Evolutionary conservation across 2,797 vertebrate genomes (phyloP), one percentile per base, ranked within the genome.

Genomic region (Poecile montanus): DNA sequence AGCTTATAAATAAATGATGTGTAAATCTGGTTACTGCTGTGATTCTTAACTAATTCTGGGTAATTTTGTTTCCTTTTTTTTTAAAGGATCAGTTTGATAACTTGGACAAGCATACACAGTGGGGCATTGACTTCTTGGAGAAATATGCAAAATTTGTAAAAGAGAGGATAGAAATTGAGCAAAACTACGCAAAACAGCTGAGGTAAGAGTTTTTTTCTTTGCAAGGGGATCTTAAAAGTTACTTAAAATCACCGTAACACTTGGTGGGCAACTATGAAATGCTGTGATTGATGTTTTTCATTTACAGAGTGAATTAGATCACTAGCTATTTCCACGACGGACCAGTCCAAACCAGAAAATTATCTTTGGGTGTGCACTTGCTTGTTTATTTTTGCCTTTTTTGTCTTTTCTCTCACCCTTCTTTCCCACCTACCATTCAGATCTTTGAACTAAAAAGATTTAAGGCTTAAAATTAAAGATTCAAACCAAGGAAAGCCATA

Each of bases 121-220:
- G 99, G 99, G 99, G 99, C 76, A 99, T 99, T 91, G 99, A 99
- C 98, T 99, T 99, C 97, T 97, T 99, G 95, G 99, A 99, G 97
- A 99, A 99, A 97, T 99, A 99, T 7, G 98, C 99, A 96, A 99
- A 99, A 97, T 99, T 99, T 97, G 99, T 99, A 66, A 99, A 99
- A 98, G 99, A 99, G 96, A 98, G 99, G 94, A 98, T 99, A 98
- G 99, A 99, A 96, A 99, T 99, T 62, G 99, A 99, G 97, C 99
- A 99, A 95, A 98, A 98, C 97, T 99, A 99, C 97, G 99, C 99
- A 90, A 99, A 99, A 97, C 99, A 99, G 93, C 97, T 99, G 96
- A 98, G 99, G 99, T 99, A 98, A 98, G 97, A 40, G 4, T 92
- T 92, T 71, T 70, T 56, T 91, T 78, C 86, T 71, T 60, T 56